Evolutionary conservation across 2,113 vertebrate genomes (phyloP), one percentile per base, ranked within the genome.

Genomic region (Myrmophylax atrothorax): DNA sequence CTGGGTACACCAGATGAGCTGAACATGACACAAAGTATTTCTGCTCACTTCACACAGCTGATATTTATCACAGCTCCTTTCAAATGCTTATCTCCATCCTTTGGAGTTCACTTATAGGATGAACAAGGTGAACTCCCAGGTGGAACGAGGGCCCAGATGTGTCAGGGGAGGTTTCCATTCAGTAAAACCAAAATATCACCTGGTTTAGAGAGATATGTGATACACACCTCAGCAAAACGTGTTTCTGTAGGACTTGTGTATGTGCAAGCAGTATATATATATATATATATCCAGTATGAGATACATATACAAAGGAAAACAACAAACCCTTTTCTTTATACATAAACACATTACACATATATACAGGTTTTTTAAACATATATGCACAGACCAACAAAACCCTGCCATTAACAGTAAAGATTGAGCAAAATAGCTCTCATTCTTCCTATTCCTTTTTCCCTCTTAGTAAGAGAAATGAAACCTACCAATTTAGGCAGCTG

Each of bases 61-160:
- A 93, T 96, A 95, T 87, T 89, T 96, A 96, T 96, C 93, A 72
- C 52, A 53, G 56, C 46, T 93, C 88, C 83, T 97, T 93, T 96
- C 92, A 95, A 95, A 97, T 42, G 83, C 83, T 93, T 93, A 90
- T 93, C 90, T 92, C 69, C 96, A 89, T 50, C 87, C 88, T 79
- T 69, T 62, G 88, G 90, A 89, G 94, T 53, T 95, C 84, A 79
- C 83, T 94, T 70, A 55, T 31, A 50, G 7, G 10, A 64, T 0
- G 3, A 94, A 84, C 53, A 67, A 92, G 94, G 86, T 95, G 88
- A 94, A 92, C 52, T 90, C 93, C 92, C 88, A 95, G 85, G 81
- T 81, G 92, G 83, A 90, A 88, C 8, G 0, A 2, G 0, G 58
- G 40, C 80, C 69, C 70, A 53, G 55, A 79, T 50, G 83, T 87